Evolutionary conservation across 2,797 vertebrate species (phyloP), one percentile per base, ranked within the genome.

Genomic region (Acanthopagrus latus): DNA sequence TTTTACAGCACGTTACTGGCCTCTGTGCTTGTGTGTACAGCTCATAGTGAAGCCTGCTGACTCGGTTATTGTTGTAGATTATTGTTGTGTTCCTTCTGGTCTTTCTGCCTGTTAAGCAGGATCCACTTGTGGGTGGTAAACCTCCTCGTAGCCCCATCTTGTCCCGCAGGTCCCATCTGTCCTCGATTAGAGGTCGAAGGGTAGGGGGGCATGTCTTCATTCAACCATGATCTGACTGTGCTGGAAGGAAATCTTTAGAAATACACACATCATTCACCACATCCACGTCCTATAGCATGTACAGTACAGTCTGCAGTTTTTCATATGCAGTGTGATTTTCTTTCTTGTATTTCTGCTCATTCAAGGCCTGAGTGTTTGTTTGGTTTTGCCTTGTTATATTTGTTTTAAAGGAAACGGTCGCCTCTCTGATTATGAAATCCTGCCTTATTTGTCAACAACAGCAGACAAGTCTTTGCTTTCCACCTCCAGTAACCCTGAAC

Each of bases 101-200:
- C 97, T 95, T 96, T 99, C 92, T 86, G 94, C 94, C 91, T 94
- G 80, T 95, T 92, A 95, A 96, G 93, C 96, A 96, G 87, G 96
- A 97, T 84, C 71, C 93, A 79, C 93, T 95, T 95, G 95, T 98
- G 88, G 94, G 96, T 91, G 96, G 97, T 94, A 99, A 98, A 92
- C 98, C 98, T 86, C 98, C 98, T 41, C 98, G 96, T 95, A 99
- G 98, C 91, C 98, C 98, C 91, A 95, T 97, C 97, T 94, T 96
- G 95, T 93, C 94, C 92, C 96, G 94, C 95, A 96, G 96, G 90
- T 95, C 93, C 94, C 96, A 95, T 91, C 80, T 94, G 93, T 97
- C 96, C 11, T 91, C 96, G 75, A 74, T 95, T 96, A 97, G 95
- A 96, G 96, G 95, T 92, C 96, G 96, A 95, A 97, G 98, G 98